Base-by-base conservation (phyloP, 2,113 vertebrate genomes). In the Bettongia penicillata region DNA sequence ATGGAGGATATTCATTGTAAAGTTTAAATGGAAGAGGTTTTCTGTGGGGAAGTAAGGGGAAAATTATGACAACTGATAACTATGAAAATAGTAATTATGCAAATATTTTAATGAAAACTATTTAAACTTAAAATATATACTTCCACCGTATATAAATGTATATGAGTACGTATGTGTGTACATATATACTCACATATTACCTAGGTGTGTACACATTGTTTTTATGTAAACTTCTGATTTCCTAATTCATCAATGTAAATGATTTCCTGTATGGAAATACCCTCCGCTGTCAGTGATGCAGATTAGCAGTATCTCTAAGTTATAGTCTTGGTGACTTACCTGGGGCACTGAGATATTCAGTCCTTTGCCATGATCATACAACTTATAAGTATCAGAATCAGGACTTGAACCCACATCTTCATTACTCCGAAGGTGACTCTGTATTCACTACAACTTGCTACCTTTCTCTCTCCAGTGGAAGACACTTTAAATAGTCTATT, bases 101-200 rank as follows among this genome's bases (percentile, higher is more conserved):
- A 77, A 22, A 19, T 77, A 77, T 84, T 84, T 77, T 43, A 43
- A 84, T 22, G 68, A 2, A 77, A 43, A 84, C 57, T 28, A 28
- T 28, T 77, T 84, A 23, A 19, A 84, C 6, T 68, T 68, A 68
- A 57, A 68, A 43, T 77, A 77, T 77, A 22, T 68, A 77, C 16
- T 84, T 84, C n/a, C 8, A 84, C 6, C 68, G 19, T 19, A 91
- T n/a, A 52, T 52, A 22, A 14, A 51, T 52, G 4, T 51, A 37
- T 91, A 16, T 91, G 8, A 28, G 8, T 90, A 12, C 28, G 11
- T 25, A 26, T 23, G 25, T 48, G 25, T 90, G 49, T 50, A 90
- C 50, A 12, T 1, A 0, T 4, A n/a, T 0, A 5, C 31, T 28
- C 0, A 43, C 3, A 89, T 4, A 55, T 55, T 55, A 24, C 12